These are phyloP conservation scores for Eulemur albifrons DNA, from an alignment of 2,797 vertebrate genomes.

Conservation along the genomic window DNA sequence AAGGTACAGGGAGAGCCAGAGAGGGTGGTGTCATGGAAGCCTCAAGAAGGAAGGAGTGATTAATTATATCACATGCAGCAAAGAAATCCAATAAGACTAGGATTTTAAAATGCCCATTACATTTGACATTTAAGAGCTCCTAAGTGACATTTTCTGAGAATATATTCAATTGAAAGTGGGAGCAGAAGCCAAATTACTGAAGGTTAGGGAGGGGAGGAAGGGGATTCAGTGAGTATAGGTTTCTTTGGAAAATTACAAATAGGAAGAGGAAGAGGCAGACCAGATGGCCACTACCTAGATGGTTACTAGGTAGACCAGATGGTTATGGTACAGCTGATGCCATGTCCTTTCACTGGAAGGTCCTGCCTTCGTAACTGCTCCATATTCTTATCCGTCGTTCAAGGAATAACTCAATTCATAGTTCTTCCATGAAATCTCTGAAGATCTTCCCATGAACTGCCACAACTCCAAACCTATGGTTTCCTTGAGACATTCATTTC, in stretches of 20 bases:
- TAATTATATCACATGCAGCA: slow-evolving; percentile 28
- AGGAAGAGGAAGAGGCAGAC: background rate
- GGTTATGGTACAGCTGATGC: too few relatives aligned
- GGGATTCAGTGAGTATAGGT: background rate
- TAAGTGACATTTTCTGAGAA: slow-evolving; percentile 62
- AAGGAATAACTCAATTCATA: background rate
- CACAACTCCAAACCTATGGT: background rate
- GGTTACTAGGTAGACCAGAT: background rate
- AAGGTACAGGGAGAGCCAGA: slow-evolving; percentile 55
- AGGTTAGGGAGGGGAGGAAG: background rate
- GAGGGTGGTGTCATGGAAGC: background rate
- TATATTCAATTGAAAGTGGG: slow-evolving; percentile 12
- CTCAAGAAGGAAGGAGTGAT: background rate
- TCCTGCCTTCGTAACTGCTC: background rate
- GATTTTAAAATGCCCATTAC: slow-evolving; percentile 55
- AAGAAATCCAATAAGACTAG: slow-evolving; percentile 34
- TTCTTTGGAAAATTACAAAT: background rate
- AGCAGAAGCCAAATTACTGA: slow-evolving; percentile 36
- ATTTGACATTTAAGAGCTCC: slow-evolving; percentile 61
- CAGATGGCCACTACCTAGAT: background rate
- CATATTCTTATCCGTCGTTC: background rate
- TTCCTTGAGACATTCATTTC: background rate
- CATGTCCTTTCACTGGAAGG: background rate
- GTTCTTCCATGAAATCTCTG: background rate
- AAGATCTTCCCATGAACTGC: background rate